These are phyloP conservation scores for Agapostemon virescens DNA, from an alignment of 2,888 invertebrate genomes.

Conservation along the genomic window DNA sequence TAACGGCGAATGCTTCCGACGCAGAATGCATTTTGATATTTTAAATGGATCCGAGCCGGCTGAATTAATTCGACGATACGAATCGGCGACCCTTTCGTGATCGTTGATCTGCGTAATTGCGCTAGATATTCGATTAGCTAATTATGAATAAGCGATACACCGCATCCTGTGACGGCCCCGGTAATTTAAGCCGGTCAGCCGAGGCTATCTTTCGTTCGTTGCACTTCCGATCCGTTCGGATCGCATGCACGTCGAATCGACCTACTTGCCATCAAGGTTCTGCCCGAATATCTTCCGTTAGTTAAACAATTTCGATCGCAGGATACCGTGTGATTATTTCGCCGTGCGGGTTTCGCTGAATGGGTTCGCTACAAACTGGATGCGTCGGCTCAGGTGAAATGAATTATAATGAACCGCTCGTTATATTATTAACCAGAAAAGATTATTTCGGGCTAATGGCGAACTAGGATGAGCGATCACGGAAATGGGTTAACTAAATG, in stretches of 20 bases:
- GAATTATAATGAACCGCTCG: neutral
- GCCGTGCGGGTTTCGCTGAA: neutral
- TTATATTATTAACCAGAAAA: neutral
- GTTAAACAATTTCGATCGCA: neutral
- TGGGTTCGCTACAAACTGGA: neutral
- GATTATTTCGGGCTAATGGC: neutral
- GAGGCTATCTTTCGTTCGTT: neutral
- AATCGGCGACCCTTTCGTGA: conserved; percentile 1
- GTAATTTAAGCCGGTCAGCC: neutral
- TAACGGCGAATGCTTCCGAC: conserved; percentile 12
- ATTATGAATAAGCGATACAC: conserved; percentile 31
- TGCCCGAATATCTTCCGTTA: neutral
- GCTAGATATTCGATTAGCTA: conserved; percentile 35
- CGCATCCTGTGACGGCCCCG: neutral
- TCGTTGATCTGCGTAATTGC: neutral
- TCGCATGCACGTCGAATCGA: neutral
- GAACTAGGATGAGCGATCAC: neutral
- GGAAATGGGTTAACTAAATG: neutral
- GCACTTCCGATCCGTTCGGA: neutral
- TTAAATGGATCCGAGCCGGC: conserved; percentile 24
- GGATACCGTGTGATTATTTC: neutral
- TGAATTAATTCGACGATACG: conserved; percentile 49
- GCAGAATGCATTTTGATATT: conserved; percentile 53
- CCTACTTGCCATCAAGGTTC: neutral
- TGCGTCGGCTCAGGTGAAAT: neutral